Percentiles rank a stretch among this genome's conserved stretches.
These are phyloP conservation scores for Sebastes itinus DNA, from an alignment of 2,797 vertebrate genomes.

Conservation along the genomic window DNA sequence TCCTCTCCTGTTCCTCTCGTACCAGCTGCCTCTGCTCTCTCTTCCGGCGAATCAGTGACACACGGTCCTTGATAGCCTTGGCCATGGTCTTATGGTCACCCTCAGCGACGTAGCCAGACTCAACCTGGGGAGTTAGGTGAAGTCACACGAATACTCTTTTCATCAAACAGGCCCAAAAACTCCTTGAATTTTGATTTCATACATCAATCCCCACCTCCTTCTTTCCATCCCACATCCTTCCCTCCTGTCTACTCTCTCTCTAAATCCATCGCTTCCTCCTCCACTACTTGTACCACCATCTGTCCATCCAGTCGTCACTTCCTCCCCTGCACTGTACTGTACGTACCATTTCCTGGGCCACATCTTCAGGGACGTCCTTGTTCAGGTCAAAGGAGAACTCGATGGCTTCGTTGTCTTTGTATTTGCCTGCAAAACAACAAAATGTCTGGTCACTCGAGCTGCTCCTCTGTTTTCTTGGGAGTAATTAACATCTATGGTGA, in stretches of 20 bases:
- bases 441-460: not conserved
- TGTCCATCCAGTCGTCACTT: not conserved
- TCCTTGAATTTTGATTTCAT: not conserved
- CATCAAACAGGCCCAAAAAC: not conserved
- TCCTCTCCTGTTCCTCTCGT: slow-evolving; percentile 93
- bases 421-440: slow-evolving; percentile 82
- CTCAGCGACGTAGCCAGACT: slow-evolving; percentile 97
- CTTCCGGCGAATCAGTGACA: slow-evolving; percentile 94
- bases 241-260: not conserved
- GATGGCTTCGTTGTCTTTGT: slow-evolving; percentile 99
- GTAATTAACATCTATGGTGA: not conserved
- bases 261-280: not conserved
- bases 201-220: not conserved
- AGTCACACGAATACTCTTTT: not conserved
- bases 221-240: not conserved
- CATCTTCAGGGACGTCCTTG: slow-evolving; percentile 97
- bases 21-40: slow-evolving; percentile 94
- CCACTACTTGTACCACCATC: not conserved
- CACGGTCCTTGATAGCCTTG: slow-evolving; percentile 97
- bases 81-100: slow-evolving; percentile 99
- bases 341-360: slow-evolving; percentile 97
- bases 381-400: slow-evolving; percentile 98
- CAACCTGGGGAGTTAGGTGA: slow-evolving; percentile 82
- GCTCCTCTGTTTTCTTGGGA: not conserved
- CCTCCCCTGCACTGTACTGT: not conserved